A percentile compares a stretch with the other conserved stretches of the same genome.
phyloP scores from a whole-genome alignment of 2,888 invertebrate genomes.

The Syritta pipiens region DNA sequence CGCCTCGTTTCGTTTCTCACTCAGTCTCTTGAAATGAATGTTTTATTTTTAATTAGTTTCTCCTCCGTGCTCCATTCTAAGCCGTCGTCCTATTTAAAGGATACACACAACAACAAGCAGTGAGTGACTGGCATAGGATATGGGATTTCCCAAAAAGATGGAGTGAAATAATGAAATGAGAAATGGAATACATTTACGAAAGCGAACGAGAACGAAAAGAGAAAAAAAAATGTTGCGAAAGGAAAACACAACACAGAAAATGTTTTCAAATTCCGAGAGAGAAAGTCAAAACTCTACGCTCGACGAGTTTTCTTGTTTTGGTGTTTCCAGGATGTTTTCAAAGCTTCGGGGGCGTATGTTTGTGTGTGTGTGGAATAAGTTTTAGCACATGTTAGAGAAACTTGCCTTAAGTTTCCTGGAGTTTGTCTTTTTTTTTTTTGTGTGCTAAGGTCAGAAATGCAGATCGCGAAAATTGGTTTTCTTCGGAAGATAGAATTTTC shows the following conservation, averaged over 20 bases:
- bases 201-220: background rate
- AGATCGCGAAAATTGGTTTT: constrained; percentile 30
- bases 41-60: constrained; percentile 70
- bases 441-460: constrained; percentile 35
- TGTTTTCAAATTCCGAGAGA: constrained; percentile 35
- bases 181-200: constrained; percentile 46
- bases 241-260: constrained; percentile 1
- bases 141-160: background rate
- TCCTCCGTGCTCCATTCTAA: constrained; percentile 29
- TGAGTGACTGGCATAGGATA: background rate
- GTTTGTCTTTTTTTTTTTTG: background rate
- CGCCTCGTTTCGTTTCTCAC: no score
- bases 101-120: background rate
- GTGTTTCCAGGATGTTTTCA: constrained; percentile 21
- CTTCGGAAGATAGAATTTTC: constrained; percentile 14
- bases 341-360: background rate
- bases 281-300: constrained; percentile 44
- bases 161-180: constrained; percentile 18
- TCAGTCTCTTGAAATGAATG: constrained; percentile 61
- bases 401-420: constrained; percentile 19
- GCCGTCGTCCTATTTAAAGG: constrained; percentile 16
- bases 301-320: constrained; percentile 28
- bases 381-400: constrained; percentile 42
- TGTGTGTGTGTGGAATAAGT: background rate
- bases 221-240: background rate